phyloP scores from a whole-genome alignment of 2,113 vertebrate genomes.

The Capricornis sumatraensis region DNA sequence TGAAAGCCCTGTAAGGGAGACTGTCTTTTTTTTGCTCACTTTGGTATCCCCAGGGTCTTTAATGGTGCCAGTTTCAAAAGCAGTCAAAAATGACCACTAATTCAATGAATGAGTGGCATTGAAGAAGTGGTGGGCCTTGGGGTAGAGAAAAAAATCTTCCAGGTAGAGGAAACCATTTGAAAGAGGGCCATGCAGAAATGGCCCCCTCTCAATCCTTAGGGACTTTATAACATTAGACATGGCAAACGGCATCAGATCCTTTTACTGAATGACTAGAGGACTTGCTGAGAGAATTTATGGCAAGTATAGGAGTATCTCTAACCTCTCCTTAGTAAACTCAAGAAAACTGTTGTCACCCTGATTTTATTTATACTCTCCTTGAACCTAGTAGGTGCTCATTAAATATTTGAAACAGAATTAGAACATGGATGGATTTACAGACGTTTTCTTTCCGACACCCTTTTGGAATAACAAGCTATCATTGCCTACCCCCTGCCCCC shows the following conservation, averaged over 20 bases:
- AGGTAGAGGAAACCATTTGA: background rate
- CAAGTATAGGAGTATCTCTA: background rate
- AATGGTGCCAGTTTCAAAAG: background rate
- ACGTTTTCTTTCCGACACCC: conserved; percentile 34
- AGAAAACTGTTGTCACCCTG: background rate
- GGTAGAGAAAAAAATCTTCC: background rate
- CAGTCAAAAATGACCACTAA: background rate
- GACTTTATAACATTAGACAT: background rate
- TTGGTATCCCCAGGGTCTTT: background rate
- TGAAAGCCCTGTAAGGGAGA: background rate
- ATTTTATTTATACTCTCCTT: conserved; percentile 17
- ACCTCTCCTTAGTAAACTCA: background rate
- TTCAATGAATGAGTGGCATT: background rate
- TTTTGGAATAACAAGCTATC: conserved; percentile 62
- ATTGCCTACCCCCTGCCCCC: conserved; percentile 24
- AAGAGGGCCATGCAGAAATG: background rate
- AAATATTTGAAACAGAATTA: conserved; percentile 43
- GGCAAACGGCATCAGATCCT: background rate
- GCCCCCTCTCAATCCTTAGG: background rate
- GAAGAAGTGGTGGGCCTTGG: background rate
- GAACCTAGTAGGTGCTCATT: conserved; percentile 66
- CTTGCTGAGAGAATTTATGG: background rate
- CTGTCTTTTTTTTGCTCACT: background rate
- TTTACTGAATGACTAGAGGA: background rate
- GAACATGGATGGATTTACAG: background rate